Evolutionary conservation across 1,140 invertebrate species (phyloP).

Genomic region (Triops longicaudatus): DNA sequence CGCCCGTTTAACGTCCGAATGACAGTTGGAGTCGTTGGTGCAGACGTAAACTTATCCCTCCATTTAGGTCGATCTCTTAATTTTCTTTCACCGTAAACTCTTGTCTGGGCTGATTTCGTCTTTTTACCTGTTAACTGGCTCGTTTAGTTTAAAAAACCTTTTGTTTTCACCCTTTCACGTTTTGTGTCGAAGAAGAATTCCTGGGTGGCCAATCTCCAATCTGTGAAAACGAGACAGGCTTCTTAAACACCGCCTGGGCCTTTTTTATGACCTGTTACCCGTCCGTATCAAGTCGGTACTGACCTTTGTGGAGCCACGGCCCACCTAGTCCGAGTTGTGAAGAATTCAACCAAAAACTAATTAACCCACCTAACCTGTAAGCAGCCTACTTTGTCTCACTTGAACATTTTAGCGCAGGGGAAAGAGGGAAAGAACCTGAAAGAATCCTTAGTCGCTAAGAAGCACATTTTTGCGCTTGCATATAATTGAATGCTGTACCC

Average conservation of each 20-base stretch:
- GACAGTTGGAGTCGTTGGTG: neutral
- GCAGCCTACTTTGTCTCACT: neutral
- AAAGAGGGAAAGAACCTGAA: neutral
- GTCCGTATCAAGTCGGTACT: neutral
- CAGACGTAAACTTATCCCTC: neutral
- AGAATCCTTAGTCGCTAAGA: too few relatives aligned
- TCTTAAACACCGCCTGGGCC: slow-evolving; percentile 10
- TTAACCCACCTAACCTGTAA: slow-evolving; percentile 1
- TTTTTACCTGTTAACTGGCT: neutral
- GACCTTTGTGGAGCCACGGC: neutral
- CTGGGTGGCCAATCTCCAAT: slow-evolving; percentile 1
- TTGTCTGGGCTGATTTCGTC: neutral
- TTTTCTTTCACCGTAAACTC: neutral
- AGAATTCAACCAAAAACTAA: slow-evolving; percentile 9
- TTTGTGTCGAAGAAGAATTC: slow-evolving; percentile 1
- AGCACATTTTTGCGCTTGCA: too few relatives aligned
- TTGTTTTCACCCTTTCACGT: neutral
- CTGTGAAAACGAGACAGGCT: neutral
- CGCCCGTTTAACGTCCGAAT: neutral
- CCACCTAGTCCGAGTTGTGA: neutral
- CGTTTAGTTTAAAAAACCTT: slow-evolving; percentile 6
- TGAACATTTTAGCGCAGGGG: neutral
- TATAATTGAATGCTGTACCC: too few relatives aligned
- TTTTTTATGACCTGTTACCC: slow-evolving; percentile 10
- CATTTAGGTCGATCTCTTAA: neutral